Base-by-base conservation (phyloP, 2,888 invertebrate species). In the Brachycybe producta region DNA sequence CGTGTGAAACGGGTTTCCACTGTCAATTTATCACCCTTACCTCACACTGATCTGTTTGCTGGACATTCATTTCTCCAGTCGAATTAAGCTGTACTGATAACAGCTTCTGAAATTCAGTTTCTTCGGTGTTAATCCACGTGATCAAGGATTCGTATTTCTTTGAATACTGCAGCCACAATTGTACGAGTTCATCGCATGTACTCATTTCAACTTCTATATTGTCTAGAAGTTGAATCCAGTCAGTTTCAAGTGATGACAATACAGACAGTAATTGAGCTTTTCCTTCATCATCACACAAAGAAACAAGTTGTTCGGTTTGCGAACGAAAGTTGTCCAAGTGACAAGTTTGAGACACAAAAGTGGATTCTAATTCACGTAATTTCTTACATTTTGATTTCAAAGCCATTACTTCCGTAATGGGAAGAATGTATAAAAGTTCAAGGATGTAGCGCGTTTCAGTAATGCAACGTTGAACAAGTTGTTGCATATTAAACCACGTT, bases 381-480 rank as follows among this genome's bases (percentile, higher is more conserved):
- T 75, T 74, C 56, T 80, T 78, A 64, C 82, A 84, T 64, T 79
- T 79, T 73, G 56, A 54, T 30, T 62, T 63, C 26, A 67, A 59
- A 43, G 52, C 52, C 19, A 38, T 21, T 15, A 52, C 38, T 40
- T 52, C 54, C 2, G 43, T 24, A n/a, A 52, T 49, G 13, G 54
- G 52, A 5, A 52, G 19, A 5, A 35, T 43, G 28, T 44, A 52
- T n/a, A n/a, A n/a, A 21, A 49, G 54, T n/a, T 44, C 42, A 5
- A 54, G 17, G 1, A 30, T 45, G 36, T 52, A 54, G 8, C 49
- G 38, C 34, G 45, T 44, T 27, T 54, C 54, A 15, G 40, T 45
- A 11, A 54, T 27, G 30, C 43, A 50, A 15, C 28, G 43, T 13
- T 27, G 34, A 34, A 50, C 44, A 3, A 17, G 43, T 17, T 26